phyloP scores from a whole-genome alignment of 2,888 invertebrate species.

The Ariolimax columbianus region DNA sequence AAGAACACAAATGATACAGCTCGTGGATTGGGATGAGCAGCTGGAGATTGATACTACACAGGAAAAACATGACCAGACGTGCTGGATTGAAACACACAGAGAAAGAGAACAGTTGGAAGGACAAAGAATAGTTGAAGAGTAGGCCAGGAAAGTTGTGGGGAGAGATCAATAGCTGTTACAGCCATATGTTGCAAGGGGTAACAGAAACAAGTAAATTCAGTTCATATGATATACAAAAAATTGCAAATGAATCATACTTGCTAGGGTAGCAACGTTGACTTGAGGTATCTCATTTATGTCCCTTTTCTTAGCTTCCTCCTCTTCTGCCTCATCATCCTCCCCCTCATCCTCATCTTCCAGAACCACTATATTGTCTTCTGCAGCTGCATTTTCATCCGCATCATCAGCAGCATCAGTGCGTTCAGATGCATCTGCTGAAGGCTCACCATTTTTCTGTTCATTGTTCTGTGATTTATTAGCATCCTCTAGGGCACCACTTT shows the following conservation, averaged over 20 bases:
- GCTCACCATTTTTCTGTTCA: neutral
- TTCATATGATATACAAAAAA: neutral
- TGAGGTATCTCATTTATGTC: constrained; percentile 45
- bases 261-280: constrained; percentile 44
- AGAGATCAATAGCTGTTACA: too few relatives aligned
- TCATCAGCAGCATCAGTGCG: neutral
- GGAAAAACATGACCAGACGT: too few relatives aligned
- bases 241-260: constrained; percentile 27
- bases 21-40: too few relatives aligned
- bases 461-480: neutral
- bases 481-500: neutral
- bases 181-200: too few relatives aligned
- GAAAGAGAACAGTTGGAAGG: too few relatives aligned
- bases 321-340: constrained; percentile 29
- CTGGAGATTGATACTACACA: too few relatives aligned
- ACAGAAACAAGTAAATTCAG: neutral
- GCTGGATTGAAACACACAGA: too few relatives aligned
- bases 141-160: too few relatives aligned
- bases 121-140: too few relatives aligned
- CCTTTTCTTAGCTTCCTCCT: constrained; percentile 16
- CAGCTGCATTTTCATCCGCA: constrained; percentile 2
- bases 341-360: constrained; percentile 5
- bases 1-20: too few relatives aligned
- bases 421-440: neutral
- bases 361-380: neutral